Evolutionary conservation across 2,113 vertebrate genomes (phyloP).

Genomic region (Pseudolaguvia tuberculata): DNA sequence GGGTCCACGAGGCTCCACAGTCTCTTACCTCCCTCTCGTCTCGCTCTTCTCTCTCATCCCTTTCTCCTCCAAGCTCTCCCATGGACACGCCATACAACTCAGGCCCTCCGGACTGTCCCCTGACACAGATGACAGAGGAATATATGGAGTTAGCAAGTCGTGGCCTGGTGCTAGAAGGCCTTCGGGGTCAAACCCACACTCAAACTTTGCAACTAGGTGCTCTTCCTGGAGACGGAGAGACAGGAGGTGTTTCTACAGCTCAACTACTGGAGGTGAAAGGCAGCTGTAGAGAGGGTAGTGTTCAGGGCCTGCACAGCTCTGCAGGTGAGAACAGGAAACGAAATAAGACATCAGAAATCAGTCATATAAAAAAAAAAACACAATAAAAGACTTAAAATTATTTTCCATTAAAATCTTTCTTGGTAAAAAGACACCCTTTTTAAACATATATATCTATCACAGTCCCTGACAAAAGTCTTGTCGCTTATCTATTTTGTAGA

Average conservation of each 20-base stretch:
- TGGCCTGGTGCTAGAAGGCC: constrained; percentile 76
- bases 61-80: constrained; percentile 93
- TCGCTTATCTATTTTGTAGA: too few species aligned
- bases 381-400: too few species aligned
- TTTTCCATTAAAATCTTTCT: too few species aligned
- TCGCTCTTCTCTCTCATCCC: constrained; percentile 87
- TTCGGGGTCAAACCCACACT: constrained; percentile 64
- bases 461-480: too few species aligned
- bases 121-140: constrained; percentile 84
- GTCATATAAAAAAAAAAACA: too few species aligned
- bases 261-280: constrained; percentile 74
- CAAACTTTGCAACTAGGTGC: constrained; percentile 51
- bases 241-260: constrained; percentile 48
- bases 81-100: constrained; percentile 90
- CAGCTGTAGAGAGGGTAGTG: constrained; percentile 68
- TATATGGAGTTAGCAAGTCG: constrained; percentile 85
- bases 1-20: constrained; percentile 87
- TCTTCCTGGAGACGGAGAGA: constrained; percentile 64
- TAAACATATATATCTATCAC: too few species aligned
- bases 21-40: constrained; percentile 91
- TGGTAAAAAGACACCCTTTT: too few species aligned
- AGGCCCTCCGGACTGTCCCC: constrained; percentile 80
- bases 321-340: constrained; percentile 69
- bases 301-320: constrained; percentile 66
- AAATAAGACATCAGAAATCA: too few species aligned